Evolutionary conservation across 2,797 vertebrate genomes (phyloP).

Genomic region (Mormyrus proboscirostris): DNA sequence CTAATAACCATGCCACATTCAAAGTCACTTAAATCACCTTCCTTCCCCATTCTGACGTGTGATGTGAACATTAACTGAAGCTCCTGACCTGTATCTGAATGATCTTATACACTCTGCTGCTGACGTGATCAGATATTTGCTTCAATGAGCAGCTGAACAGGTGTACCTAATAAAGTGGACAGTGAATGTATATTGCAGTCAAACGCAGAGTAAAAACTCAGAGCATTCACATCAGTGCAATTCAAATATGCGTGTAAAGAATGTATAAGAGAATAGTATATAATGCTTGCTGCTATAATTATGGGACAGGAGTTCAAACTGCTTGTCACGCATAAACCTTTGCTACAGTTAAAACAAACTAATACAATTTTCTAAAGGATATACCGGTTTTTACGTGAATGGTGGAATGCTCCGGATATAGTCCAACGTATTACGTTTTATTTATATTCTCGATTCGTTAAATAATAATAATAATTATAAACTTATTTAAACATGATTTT

Average conservation of each 20-base stretch:
- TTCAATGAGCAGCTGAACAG: neutral
- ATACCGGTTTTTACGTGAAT: neutral
- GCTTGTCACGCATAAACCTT: neutral
- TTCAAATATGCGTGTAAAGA: neutral
- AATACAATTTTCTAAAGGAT: neutral
- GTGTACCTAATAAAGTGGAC: neutral
- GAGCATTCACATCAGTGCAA: neutral
- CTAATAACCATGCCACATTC: neutral
- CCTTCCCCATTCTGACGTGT: neutral
- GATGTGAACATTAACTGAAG: neutral
- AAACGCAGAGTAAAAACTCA: neutral
- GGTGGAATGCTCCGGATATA: neutral
- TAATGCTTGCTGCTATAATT: neutral
- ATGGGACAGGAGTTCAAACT: neutral
- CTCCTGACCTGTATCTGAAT: neutral
- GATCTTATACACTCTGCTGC: neutral
- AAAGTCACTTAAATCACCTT: neutral
- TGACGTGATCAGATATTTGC: neutral
- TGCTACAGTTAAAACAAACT: neutral
- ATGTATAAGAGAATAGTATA: neutral
- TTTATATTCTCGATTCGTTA: neutral
- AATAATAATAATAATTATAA: neutral
- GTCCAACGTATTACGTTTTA: neutral
- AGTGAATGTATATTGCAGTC: neutral
- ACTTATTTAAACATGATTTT: neutral